These are phyloP conservation scores for Venusia cambrica DNA, from an alignment of 2,888 invertebrate genomes.

Conservation along the genomic window DNA sequence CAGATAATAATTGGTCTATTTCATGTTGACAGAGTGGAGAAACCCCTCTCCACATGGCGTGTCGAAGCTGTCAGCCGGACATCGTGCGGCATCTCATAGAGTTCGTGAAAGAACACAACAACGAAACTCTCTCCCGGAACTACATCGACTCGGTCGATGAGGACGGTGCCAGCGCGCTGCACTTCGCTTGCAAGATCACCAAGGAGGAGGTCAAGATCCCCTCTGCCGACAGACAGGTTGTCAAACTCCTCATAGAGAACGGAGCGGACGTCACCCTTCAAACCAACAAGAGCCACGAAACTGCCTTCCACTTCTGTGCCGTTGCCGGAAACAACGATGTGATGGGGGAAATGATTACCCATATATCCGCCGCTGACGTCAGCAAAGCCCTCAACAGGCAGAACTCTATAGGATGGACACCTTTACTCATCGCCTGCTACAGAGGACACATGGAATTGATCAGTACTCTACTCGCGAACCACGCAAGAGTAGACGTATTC, in stretches of 20 bases:
- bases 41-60: slow-evolving; percentile 97
- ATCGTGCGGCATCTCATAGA: slow-evolving; percentile 93
- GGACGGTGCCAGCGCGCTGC: slow-evolving; percentile 96
- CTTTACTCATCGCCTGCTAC: slow-evolving; percentile 96
- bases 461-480: slow-evolving; percentile 92
- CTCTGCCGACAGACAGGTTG: slow-evolving; percentile 91
- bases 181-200: slow-evolving; percentile 95
- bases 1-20: slow-evolving; percentile 2
- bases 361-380: slow-evolving; percentile 94
- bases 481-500: slow-evolving; percentile 99
- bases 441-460: slow-evolving; percentile 97
- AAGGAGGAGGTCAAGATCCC: slow-evolving; percentile 89
- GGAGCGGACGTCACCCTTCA: slow-evolving; percentile 94
- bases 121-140: slow-evolving; percentile 88
- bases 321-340: slow-evolving; percentile 97
- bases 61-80: slow-evolving; percentile 91
- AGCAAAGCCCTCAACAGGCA: slow-evolving; percentile 97
- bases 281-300: slow-evolving; percentile 93
- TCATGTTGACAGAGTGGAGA: slow-evolving; percentile 88
- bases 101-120: slow-evolving; percentile 88
- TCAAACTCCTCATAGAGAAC: slow-evolving; percentile 92
- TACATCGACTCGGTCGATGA: slow-evolving; percentile 94
- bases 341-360: slow-evolving; percentile 94
- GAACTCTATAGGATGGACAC: slow-evolving; percentile 97
- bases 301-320: slow-evolving; percentile 97